Evolutionary conservation across 53 echinoderm and acorn worm genomes (phyloP), one percentile per base, ranked within the genome.

Genomic region (Temnopleurus reevesii): DNA sequence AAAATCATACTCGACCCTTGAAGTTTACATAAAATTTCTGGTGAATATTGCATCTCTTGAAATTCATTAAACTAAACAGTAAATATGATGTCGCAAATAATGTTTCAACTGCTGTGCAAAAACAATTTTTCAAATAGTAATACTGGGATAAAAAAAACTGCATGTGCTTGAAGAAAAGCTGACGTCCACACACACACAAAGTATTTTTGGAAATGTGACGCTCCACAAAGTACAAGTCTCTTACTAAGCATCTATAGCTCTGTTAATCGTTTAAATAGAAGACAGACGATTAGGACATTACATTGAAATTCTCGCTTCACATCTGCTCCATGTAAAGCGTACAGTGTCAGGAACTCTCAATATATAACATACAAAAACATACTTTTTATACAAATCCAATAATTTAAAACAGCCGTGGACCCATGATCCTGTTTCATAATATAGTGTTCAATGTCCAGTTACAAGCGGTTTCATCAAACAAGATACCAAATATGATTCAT

Each of bases 321-420:
- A 8, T 71, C 8, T 43, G 71, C 71, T 71, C 71, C 71, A 43
- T n/a, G n/a, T n/a, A 41, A 71, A 41, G 71, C 71, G 41, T 8
- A 71, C 58, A 38, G 41, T 33, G 5, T 21, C 36, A 71, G 19
- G 19, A 71, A 71, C 41, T 71, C 71, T 71, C 71, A 41, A 71
- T 71, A 71, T 71, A 71, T 41, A 71, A 71, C 71, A 71, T 71
- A 71, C 38, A 71, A 71, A 71, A 71, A 36, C 19, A 71, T 63
- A 33, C 71, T 38, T 71, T 71, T 21, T 21, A 2, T 10, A 41
- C 41, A 41, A 71, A 25, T 71, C 41, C 43, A 71, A 71, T 71
- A 71, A 71, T 71, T 71, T 71, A 71, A 71, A 71, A 43, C 41
- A n/a, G n/a, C n/a, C n/a, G n/a, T n/a, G n/a, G n/a, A n/a, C n/a